phyloP scores from a whole-genome alignment of 2,113 vertebrate species.

The Poeciliopsis turrubarensis region DNA sequence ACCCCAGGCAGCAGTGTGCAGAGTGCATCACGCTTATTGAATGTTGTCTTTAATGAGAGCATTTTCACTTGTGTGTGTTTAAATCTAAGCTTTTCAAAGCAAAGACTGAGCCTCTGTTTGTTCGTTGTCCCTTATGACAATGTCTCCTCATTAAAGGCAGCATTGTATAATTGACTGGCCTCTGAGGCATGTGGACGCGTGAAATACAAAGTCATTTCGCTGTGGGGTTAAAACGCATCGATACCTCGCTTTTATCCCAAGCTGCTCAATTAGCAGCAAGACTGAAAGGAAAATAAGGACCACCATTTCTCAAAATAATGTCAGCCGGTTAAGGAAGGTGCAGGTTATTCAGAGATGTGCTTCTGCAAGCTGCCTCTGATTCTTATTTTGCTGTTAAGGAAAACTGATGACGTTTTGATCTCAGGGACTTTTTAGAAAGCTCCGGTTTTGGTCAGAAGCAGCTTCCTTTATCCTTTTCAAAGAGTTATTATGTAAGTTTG shows the following conservation, averaged over 20 bases:
- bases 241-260: slow-evolving; percentile 23
- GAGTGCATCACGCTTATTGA: neutral
- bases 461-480: no score
- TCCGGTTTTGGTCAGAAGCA: neutral
- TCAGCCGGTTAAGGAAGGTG: slow-evolving; percentile 12
- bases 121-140: slow-evolving; percentile 8
- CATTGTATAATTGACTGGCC: slow-evolving; percentile 25
- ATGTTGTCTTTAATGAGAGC: slow-evolving; percentile 14
- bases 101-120: neutral
- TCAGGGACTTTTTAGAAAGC: slow-evolving; percentile 1
- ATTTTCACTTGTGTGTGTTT: slow-evolving; percentile 13
- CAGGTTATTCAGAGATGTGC: neutral
- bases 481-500: no score
- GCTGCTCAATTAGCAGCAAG: slow-evolving; percentile 33
- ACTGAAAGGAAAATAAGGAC: neutral
- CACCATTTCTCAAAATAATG: slow-evolving; percentile 31
- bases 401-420: neutral
- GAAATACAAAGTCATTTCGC: slow-evolving; percentile 36
- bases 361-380: neutral
- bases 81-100: slow-evolving; percentile 2
- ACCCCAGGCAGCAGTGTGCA: neutral
- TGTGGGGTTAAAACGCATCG: slow-evolving; percentile 19
- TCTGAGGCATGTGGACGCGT: slow-evolving; percentile 30
- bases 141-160: slow-evolving; percentile 38
- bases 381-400: neutral